Percentiles rank a stretch among this genome's conserved stretches.
These are phyloP conservation scores for Hirudinaria manillensis DNA, from an alignment of 2,888 invertebrate genomes.

Conservation along the genomic window DNA sequence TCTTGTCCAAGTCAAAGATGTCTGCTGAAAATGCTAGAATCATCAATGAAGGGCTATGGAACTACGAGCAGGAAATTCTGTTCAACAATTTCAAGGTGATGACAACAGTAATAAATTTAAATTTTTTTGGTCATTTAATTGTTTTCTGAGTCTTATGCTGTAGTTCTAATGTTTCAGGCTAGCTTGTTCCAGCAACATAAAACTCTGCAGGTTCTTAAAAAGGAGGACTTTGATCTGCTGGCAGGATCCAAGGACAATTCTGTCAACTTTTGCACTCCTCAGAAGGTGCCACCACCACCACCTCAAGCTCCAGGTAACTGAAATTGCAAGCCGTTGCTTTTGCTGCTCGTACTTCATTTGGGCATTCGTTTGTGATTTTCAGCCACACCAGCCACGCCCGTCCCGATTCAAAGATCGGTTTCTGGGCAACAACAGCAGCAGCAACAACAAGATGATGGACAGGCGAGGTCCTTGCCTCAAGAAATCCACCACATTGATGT, in stretches of 20 bases:
- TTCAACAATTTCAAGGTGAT: slow-evolving; percentile 19
- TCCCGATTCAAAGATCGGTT: not conserved
- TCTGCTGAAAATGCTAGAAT: slow-evolving; percentile 87
- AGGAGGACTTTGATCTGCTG: slow-evolving; percentile 75
- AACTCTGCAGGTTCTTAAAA: slow-evolving; percentile 79
- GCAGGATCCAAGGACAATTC: slow-evolving; percentile 55
- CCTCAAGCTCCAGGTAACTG: slow-evolving; percentile 37
- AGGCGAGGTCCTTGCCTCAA: slow-evolving; percentile 50
- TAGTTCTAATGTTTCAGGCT: slow-evolving; percentile 5
- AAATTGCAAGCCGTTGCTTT: not conserved
- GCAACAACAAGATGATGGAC: not conserved
- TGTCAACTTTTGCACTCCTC: slow-evolving; percentile 68
- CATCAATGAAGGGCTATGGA: slow-evolving; percentile 90
- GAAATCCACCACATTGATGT: slow-evolving; percentile 44
- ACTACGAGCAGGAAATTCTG: slow-evolving; percentile 79
- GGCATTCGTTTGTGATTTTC: not conserved
- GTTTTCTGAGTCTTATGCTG: not conserved
- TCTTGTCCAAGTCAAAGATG: slow-evolving; percentile 83
- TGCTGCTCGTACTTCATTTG: not conserved
- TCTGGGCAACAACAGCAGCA: not conserved
- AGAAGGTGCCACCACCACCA: slow-evolving; percentile 47
- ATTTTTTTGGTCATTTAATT: too few species aligned
- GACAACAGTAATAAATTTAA: not conserved
- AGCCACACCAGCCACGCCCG: not conserved
- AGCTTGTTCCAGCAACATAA: slow-evolving; percentile 48